A percentile compares a stretch with the other conserved stretches of the same genome.
These are phyloP conservation scores for Aviceda subcristata DNA, from an alignment of 2,113 vertebrate genomes.

Conservation along the genomic window DNA sequence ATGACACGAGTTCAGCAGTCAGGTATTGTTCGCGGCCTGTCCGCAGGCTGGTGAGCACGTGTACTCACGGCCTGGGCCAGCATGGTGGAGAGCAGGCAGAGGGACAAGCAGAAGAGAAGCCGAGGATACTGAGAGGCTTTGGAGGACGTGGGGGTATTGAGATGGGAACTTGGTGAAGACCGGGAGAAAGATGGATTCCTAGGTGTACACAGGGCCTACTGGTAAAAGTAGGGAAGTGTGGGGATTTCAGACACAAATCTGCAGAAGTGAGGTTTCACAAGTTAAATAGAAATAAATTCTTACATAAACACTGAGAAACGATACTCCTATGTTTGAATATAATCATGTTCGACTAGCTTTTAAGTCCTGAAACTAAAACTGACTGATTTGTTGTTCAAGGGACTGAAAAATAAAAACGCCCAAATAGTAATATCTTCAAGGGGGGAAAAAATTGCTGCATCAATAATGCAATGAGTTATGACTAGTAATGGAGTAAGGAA, in stretches of 20 bases:
- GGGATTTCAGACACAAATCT: neutral
- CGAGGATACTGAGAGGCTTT: neutral
- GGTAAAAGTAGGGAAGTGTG: neutral
- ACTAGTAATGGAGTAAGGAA: neutral
- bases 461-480: neutral
- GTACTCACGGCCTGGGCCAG: neutral
- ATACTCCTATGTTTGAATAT: neutral
- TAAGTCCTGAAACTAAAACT: neutral
- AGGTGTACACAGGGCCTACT: neutral
- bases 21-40: neutral
- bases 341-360: neutral
- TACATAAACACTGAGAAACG: neutral
- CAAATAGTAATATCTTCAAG: neutral
- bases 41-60: neutral
- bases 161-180: neutral
- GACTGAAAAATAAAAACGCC: neutral
- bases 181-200: neutral
- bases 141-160: fast-evolving
- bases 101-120: neutral
- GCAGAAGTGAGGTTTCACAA: neutral
- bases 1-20: neutral
- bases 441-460: neutral
- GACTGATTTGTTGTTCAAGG: neutral
- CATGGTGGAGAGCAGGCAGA: neutral
- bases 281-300: neutral